Conservation (phyloP, 2,113 vertebrate species). For the Poicephalus meyeri region DNA sequence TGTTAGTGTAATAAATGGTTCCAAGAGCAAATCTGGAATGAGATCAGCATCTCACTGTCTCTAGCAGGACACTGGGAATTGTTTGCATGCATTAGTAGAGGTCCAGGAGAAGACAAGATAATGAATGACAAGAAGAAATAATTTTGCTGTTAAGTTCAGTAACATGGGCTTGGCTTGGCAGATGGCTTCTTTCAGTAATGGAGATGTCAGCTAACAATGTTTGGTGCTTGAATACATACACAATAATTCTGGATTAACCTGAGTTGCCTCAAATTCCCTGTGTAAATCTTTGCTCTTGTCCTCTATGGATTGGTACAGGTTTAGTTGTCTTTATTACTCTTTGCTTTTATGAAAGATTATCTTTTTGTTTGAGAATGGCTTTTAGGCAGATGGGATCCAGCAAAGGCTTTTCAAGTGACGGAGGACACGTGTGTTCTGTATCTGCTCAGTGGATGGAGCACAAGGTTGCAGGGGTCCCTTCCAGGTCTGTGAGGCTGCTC, state of each 20-base stretch:
- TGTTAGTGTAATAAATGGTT: neutral
- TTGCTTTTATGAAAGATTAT: neutral
- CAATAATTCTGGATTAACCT: neutral
- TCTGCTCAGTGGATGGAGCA: neutral
- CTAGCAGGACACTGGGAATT: neutral
- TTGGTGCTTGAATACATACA: neutral
- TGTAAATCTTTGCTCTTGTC: neutral
- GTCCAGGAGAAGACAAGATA: neutral
- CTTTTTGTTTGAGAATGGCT: neutral
- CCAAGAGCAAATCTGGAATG: neutral
- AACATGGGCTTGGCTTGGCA: neutral
- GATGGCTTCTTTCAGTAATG: neutral
- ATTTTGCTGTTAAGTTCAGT: neutral
- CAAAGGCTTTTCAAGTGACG: neutral
- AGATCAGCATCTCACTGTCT: neutral
- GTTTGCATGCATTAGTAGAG: neutral
- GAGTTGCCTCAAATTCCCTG: neutral
- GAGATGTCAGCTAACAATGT: neutral
- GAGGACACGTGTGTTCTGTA: neutral
- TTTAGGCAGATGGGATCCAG: neutral
- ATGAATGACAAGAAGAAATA: neutral
- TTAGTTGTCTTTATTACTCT: neutral
- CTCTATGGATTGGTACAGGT: neutral
- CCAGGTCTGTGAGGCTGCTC: neutral
- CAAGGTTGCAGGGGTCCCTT: neutral